Base-by-base conservation (phyloP, 2,888 invertebrate genomes). In the Euclidia mi region DNA sequence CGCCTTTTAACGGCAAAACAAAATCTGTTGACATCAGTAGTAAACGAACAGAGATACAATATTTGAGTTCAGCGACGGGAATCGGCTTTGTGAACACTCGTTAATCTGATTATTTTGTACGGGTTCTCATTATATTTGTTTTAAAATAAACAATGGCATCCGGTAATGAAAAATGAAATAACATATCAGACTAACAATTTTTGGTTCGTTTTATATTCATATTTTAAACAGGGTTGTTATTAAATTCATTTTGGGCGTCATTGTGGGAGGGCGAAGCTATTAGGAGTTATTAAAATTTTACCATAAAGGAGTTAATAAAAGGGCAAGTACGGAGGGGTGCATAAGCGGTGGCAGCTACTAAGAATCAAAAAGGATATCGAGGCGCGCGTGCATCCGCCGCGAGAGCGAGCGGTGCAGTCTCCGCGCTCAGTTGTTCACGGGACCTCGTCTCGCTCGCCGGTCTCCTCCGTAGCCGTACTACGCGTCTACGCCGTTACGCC, bases 351-450 rank as follows among this genome's bases (percentile, higher is more conserved):
- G 64, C 50, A 65, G 69, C 71, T 56, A 61, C 40, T 69, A 81
- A 75, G 79, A 77, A 78, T 73, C 69, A 76, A 74, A 75, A 72
- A 78, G 74, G 76, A 72, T 77, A 69, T 71, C 56, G 56, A 47
- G 55, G 58, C 58, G 50, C 41, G 51, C 66, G 77, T 86, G 87
- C 84, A 85, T 72, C 72, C 62, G 71, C 65, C 67, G 71, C 66
- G 66, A 65, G 70, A 68, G 66, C 75, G 71, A 74, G 65, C 78
- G 71, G 66, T 82, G 87, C 84, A 82, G 76, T 70, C 59, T 61
- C 68, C 66, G 64, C 62, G 76, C 79, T 84, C 87, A 90, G 91
- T 91, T 71, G 82, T 70, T 79, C 82, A 75, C 85, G 81, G 81
- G 85, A 78, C 56, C 66, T 76, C 81, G 74, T 58, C 64, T 67